Evolutionary conservation across 2,888 invertebrate species (phyloP).

Genomic region (Eupithecia inturbata): DNA sequence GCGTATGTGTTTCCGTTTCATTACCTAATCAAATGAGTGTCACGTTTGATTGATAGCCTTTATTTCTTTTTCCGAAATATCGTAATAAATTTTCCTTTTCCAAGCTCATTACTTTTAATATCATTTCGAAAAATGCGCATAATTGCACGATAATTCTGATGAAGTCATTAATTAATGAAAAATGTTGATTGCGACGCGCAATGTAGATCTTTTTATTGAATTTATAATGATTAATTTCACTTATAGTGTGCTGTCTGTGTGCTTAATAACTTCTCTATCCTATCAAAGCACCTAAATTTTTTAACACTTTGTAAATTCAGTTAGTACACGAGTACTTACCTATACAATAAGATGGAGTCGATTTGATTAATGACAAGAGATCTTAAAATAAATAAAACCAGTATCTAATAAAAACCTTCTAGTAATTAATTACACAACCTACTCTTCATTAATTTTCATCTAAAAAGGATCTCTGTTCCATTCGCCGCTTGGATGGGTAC

Average conservation of each 20-base stretch:
- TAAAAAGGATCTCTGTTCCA: background rate
- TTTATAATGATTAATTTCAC: background rate
- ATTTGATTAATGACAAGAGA: background rate
- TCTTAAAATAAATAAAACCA: background rate
- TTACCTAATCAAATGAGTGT: conserved; percentile 5
- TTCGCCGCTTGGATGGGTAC: no score
- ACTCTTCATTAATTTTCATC: background rate
- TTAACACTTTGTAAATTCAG: background rate
- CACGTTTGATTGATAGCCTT: conserved; percentile 2
- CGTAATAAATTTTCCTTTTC: background rate
- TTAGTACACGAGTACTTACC: no score
- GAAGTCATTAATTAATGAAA: conserved; percentile 10
- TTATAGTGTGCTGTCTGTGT: background rate
- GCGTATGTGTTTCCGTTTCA: background rate
- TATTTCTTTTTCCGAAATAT: background rate
- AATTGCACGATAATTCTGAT: background rate
- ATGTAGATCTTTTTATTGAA: background rate
- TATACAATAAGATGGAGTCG: background rate
- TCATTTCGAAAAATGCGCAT: conserved; percentile 1
- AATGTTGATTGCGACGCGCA: background rate
- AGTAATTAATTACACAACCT: background rate
- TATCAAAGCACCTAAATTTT: background rate
- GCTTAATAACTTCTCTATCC: background rate
- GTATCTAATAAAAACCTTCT: no score
- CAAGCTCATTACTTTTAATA: background rate